These are phyloP conservation scores for Thripadectes ignobilis DNA, from an alignment of 2,797 vertebrate genomes.

Conservation along the genomic window DNA sequence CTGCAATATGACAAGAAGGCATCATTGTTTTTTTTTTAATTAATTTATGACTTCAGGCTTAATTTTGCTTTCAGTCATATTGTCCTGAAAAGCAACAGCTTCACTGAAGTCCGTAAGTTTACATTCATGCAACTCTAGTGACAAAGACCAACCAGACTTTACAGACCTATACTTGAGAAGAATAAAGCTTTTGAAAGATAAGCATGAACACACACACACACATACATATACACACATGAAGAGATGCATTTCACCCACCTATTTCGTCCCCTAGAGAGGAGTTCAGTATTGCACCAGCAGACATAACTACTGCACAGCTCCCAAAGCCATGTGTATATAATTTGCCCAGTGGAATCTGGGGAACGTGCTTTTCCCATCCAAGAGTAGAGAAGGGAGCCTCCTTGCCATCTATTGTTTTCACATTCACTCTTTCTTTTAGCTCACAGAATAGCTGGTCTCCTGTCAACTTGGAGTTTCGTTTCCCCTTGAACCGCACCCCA, in stretches of 20 bases:
- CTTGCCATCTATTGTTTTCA: slow-evolving; percentile 89
- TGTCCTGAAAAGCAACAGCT: not conserved
- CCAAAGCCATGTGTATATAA: slow-evolving; percentile 79
- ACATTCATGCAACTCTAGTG: not conserved
- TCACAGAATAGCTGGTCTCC: slow-evolving; percentile 86
- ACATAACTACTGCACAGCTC: slow-evolving; percentile 94
- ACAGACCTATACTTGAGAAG: not conserved
- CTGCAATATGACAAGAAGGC: not conserved
- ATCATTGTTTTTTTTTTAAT: not conserved
- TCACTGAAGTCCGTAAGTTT: not conserved
- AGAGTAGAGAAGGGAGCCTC: slow-evolving; percentile 89
- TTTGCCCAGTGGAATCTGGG: slow-evolving; percentile 78
- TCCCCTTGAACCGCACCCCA: slow-evolving; percentile 85
- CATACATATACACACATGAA: not conserved
- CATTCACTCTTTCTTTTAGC: slow-evolving; percentile 81
- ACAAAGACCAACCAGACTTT: not conserved
- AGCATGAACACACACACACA: not conserved
- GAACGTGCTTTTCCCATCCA: slow-evolving; percentile 89
- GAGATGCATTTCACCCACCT: slow-evolving; percentile 81
- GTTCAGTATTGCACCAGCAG: slow-evolving; percentile 93
- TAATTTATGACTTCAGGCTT: not conserved
- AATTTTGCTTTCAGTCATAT: not conserved
- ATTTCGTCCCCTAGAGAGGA: slow-evolving; percentile 95
- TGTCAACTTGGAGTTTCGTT: slow-evolving; percentile 69
- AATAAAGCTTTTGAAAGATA: not conserved